These are phyloP conservation scores for Intellagama lesueurii DNA, from an alignment of 2,797 vertebrate genomes.

Conservation along the genomic window DNA sequence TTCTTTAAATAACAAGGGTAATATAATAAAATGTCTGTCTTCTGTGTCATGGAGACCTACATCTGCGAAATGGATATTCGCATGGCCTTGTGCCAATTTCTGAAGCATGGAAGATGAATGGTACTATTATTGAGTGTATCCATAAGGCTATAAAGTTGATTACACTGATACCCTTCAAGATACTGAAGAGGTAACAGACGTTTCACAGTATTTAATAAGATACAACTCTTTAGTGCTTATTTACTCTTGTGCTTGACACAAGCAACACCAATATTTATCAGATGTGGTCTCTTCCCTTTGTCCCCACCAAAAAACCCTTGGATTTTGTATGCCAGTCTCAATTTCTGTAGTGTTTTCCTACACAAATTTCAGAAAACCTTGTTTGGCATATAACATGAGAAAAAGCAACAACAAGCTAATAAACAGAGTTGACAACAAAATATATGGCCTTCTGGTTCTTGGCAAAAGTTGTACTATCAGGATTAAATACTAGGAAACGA, in stretches of 20 bases:
- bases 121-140: constrained; percentile 27
- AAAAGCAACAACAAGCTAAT: background rate
- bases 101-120: constrained; percentile 47
- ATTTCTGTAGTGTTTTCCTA: constrained; percentile 4
- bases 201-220: constrained; percentile 37
- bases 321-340: background rate
- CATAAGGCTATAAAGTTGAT: constrained; percentile 19
- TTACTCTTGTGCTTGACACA: background rate
- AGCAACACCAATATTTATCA: background rate
- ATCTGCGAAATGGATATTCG: constrained; percentile 47
- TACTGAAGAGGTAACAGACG: constrained; percentile 32
- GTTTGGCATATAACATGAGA: background rate
- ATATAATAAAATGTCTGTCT: constrained; percentile 45
- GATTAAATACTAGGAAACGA: background rate
- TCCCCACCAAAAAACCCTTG: background rate
- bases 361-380: background rate
- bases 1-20: constrained; percentile 47
- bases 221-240: constrained; percentile 23
- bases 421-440: background rate
- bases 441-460: background rate
- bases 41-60: constrained; percentile 37
- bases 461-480: background rate
- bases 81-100: constrained; percentile 47
- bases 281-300: background rate
- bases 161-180: constrained; percentile 41